Base-by-base conservation (phyloP, 1,140 invertebrate species). In the Eriosoma lanigerum region DNA sequence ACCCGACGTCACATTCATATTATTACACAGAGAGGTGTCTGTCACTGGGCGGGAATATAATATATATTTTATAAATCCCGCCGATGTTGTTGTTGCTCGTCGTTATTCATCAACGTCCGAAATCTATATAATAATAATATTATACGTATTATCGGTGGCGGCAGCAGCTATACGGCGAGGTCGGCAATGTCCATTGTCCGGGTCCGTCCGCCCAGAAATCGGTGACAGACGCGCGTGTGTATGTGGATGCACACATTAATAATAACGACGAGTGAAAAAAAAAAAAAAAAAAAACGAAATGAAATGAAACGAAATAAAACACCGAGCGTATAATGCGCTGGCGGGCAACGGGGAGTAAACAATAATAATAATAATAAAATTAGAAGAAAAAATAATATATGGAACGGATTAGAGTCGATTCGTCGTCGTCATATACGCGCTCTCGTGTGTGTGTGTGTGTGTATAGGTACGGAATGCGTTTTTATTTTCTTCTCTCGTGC, bases 81-180 rank as follows among this genome's bases (percentile, higher is more conserved):
- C 26, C 72, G 54, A 19, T 19, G 56, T 19, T 3, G 19, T n/a
- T 19, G 52, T 54, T 13, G 4, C 19, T 9, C 24, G 44, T 72
- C 75, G 75, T 78, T 78, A 78, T 78, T 78, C 75, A 78, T 78
- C 75, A 78, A 78, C 75, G 75, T 78, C 75, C 75, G 54, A 78
- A 62, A 78, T 60, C 56, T 62, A 78, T 76, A n/a, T n/a, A n/a
- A n/a, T n/a, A n/a, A n/a, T n/a, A n/a, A n/a, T n/a, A 76, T n/a
- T 21, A 50, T 44, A 24, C 13, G n/a, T 13, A 6, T 9, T 48
- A 70, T 70, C 66, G 66, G 21, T 5, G 15, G 24, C 32, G 44
- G 24, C 64, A 3, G 5, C 64, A 19, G 54, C n/a, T n/a, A n/a
- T n/a, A n/a, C 19, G 19, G 50, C 21, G 50, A 1, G n/a, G 19